phyloP scores from a whole-genome alignment of 1,140 invertebrate species.

The Zaprionus gabonicus region DNA sequence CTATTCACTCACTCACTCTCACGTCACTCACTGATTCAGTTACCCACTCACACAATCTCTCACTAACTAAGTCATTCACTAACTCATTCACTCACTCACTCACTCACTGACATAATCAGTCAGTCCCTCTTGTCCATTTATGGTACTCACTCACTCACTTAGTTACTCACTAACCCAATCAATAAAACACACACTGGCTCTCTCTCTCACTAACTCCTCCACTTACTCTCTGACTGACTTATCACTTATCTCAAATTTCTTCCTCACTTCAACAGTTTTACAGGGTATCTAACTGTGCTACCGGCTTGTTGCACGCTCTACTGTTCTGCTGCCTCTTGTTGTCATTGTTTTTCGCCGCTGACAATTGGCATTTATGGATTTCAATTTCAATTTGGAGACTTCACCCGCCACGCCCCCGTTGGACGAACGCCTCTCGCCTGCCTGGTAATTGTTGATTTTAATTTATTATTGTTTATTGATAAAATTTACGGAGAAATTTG shows the following conservation, averaged over 20 bases:
- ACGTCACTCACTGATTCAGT: too few relatives aligned
- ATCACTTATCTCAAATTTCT: not conserved
- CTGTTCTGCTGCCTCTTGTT: not conserved
- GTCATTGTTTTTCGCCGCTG: constrained; percentile 37
- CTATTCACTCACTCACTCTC: too few relatives aligned
- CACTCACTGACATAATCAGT: too few relatives aligned
- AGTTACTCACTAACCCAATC: too few relatives aligned
- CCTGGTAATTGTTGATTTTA: constrained; percentile 70
- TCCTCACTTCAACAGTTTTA: not conserved
- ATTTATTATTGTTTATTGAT: constrained; percentile 83
- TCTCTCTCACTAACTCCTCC: too few relatives aligned
- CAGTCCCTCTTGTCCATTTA: too few relatives aligned
- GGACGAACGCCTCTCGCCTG: not conserved
- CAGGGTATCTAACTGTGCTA: not conserved
- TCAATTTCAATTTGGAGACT: constrained; percentile 63
- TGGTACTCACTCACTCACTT: too few relatives aligned
- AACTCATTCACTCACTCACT: too few relatives aligned
- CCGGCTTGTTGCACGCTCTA: not conserved
- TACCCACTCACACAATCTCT: too few relatives aligned
- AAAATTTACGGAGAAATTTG: constrained; percentile 70
- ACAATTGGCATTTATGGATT: constrained; percentile 78
- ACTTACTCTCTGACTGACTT: too few relatives aligned
- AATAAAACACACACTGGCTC: too few relatives aligned
- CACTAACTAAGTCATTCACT: too few relatives aligned
- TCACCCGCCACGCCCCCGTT: not conserved